These are phyloP conservation scores for Pristionchus pacificus DNA, from an alignment of 1,140 invertebrate species.

Conservation along the genomic window DNA sequence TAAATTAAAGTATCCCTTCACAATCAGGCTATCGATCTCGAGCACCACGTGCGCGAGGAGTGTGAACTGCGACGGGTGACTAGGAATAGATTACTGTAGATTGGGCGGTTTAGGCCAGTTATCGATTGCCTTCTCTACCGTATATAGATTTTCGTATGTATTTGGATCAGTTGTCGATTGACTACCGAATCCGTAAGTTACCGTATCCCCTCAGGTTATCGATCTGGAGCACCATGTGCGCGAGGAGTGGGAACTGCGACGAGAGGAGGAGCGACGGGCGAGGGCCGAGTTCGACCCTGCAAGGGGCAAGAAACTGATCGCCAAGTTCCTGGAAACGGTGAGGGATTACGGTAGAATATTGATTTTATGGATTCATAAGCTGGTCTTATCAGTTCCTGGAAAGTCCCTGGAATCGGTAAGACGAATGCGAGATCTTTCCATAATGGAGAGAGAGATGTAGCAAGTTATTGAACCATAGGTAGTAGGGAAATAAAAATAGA, in stretches of 20 bases:
- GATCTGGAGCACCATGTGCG: not conserved
- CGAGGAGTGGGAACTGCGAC: not conserved
- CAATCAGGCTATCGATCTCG: not conserved
- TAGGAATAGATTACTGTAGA: not conserved
- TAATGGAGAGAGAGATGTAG: too few species aligned
- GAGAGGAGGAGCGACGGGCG: not conserved
- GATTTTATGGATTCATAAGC: too few species aligned
- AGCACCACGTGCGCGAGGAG: not conserved
- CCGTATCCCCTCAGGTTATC: too few species aligned
- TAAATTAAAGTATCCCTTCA: too few species aligned
- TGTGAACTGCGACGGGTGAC: too few species aligned
- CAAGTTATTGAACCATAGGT: too few species aligned
- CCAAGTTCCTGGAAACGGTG: not conserved
- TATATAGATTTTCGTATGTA: not conserved
- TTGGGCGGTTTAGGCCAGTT: not conserved
- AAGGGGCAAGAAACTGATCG: not conserved
- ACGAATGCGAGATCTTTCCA: too few species aligned
- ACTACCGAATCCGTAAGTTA: not conserved
- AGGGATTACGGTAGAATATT: too few species aligned
- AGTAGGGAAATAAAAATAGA: too few species aligned
- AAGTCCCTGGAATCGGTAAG: too few species aligned
- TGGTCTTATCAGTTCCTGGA: too few species aligned
- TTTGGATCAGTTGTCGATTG: not conserved
- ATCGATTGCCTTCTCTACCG: not conserved
- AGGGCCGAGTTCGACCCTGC: not conserved